Percentiles rank a stretch among this genome's conserved stretches.
phyloP scores from a whole-genome alignment of 2,797 vertebrate species.

The Silurus aristotelis region DNA sequence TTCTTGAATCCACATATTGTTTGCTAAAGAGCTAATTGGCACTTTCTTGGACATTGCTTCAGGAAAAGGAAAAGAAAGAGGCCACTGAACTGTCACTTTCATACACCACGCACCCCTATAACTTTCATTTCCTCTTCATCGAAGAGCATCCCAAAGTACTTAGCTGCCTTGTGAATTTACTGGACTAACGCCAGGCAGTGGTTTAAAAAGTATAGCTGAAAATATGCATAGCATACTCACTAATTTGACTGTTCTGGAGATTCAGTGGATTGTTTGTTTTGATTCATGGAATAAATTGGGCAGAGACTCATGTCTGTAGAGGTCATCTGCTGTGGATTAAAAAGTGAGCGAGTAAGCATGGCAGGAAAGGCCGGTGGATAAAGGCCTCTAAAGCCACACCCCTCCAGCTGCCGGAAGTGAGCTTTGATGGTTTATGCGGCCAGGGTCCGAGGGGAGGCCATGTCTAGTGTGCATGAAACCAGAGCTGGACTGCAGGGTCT shows the following conservation, averaged over 20 bases:
- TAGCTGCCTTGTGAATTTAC: slow-evolving; percentile 47
- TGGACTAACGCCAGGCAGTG: slow-evolving; percentile 33
- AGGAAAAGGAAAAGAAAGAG: slow-evolving; percentile 48
- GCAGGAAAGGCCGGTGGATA: slow-evolving; percentile 43
- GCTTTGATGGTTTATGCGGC: slow-evolving; percentile 70
- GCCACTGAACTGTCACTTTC: slow-evolving; percentile 30
- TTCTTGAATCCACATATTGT: slow-evolving; percentile 49
- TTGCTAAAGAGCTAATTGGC: slow-evolving; percentile 43
- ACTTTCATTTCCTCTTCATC: slow-evolving; percentile 47
- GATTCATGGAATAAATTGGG: slow-evolving; percentile 43
- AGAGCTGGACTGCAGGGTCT: slow-evolving; percentile 46
- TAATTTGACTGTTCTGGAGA: slow-evolving; percentile 32
- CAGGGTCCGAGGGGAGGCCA: slow-evolving; percentile 57
- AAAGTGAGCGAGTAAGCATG: slow-evolving; percentile 30
- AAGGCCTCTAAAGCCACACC: slow-evolving; percentile 53
- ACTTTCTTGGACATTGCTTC: slow-evolving; percentile 45
- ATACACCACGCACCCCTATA: slow-evolving; percentile 8
- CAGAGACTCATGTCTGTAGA: slow-evolving; percentile 44
- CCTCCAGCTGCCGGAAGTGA: slow-evolving; percentile 61
- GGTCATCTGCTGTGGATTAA: slow-evolving; percentile 57
- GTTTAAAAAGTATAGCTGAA: slow-evolving; percentile 53
- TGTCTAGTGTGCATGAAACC: slow-evolving; percentile 45
- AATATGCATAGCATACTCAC: slow-evolving; percentile 41
- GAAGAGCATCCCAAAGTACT: slow-evolving; percentile 52
- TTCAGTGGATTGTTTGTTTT: slow-evolving; percentile 32